Percentiles rank a stretch among this genome's conserved stretches.
These are phyloP conservation scores for Diachrysia chrysitis DNA, from an alignment of 2,888 invertebrate species.

Conservation along the genomic window DNA sequence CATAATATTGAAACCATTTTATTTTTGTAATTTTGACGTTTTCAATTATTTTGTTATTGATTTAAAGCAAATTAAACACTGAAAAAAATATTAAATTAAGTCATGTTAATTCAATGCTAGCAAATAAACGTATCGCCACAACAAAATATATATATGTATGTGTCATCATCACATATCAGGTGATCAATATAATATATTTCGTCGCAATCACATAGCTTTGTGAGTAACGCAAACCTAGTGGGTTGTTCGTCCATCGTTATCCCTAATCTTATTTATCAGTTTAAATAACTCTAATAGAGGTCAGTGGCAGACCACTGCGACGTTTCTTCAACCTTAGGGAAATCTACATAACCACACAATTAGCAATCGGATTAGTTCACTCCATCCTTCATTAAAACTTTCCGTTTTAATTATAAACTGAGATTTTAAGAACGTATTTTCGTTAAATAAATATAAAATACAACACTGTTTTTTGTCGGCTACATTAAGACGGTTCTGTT, in stretches of 20 bases:
- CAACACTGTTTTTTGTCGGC: slow-evolving; percentile 1
- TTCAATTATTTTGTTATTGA: too few relatives aligned
- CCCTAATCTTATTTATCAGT: not conserved
- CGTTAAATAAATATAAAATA: not conserved
- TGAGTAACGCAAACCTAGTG: too few relatives aligned
- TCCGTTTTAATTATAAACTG: slow-evolving; percentile 13
- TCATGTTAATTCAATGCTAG: too few relatives aligned
- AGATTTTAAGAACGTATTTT: not conserved
- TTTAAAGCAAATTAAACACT: too few relatives aligned
- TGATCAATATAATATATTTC: too few relatives aligned
- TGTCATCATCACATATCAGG: too few relatives aligned
- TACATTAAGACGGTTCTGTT: slow-evolving; percentile 17
- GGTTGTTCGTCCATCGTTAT: too few relatives aligned
- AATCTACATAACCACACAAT: slow-evolving; percentile 28
- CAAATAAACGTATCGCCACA: too few relatives aligned
- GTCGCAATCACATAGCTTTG: too few relatives aligned
- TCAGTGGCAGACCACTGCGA: not conserved
- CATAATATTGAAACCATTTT: too few relatives aligned
- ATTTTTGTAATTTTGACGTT: too few relatives aligned
- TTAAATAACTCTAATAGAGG: not conserved
- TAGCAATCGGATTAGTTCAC: slow-evolving; percentile 31
- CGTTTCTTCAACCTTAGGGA: slow-evolving; percentile 1
- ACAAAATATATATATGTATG: too few relatives aligned
- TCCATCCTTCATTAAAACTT: slow-evolving; percentile 18
- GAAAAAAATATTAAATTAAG: not conserved